Evolutionary conservation across 2,113 vertebrate genomes (phyloP), one percentile per base, ranked within the genome.

Genomic region (Columba livia): DNA sequence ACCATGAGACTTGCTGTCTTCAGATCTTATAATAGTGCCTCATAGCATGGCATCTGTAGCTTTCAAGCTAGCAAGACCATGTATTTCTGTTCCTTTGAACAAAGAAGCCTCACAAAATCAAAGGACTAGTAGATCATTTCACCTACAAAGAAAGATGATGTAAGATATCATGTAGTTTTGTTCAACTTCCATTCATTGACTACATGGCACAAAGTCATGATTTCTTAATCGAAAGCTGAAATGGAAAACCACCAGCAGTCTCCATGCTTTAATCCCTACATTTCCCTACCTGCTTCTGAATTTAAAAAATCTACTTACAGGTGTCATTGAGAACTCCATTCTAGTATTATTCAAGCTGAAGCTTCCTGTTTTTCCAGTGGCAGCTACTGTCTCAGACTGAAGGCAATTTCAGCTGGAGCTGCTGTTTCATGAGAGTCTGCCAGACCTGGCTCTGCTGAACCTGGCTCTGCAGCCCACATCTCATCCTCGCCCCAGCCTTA

Each of bases 361-460:
- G 19, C 38, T 60, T 80, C 51, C 32, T 69, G 31, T 13, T 82
- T 82, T 86, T 61, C 47, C 15, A 29, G 19, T n/a, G 25, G 12
- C 18, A 53, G 21, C 11, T 32, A 42, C 20, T 0, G 0, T 38
- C 44, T 56, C 56, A 38, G 42, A 12, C 11, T 9, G n/a, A 50
- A 31, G 38, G 53, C 40, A 42, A 4, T 34, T 54, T 65, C 29
- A 47, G 9, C 29, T 28, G 44, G 31, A 66, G 14, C 47, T 36
- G 42, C 75, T 65, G n/a, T n/a, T 48, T 25, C 0, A 0, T 32
- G 25, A 0, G 1, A 19, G 23, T 56, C 40, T 44, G 42, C 38
- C 58, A 32, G 53, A 78, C 13, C 50, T 51, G 50, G 13, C 44
- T 47, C 18, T 47, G 44, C 44, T 47, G 44, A 47, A 47, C 44